A percentile compares a stretch with the other conserved stretches of the same genome.
phyloP scores from a whole-genome alignment of 2,797 vertebrate species.

The Dromococcyx pavoninus region DNA sequence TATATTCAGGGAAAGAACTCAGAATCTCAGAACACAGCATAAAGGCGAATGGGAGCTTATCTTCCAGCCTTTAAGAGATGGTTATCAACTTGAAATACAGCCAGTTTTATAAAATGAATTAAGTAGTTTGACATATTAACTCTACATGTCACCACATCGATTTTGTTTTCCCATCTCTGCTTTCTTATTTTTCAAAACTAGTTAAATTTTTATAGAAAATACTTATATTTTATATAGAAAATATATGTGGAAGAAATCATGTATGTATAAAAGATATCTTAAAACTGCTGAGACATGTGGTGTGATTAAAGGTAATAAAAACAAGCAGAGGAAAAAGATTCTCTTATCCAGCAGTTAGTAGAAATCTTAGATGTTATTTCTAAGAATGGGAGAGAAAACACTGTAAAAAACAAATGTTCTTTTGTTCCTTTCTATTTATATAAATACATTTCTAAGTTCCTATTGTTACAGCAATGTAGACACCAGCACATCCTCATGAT shows the following conservation, averaged over 20 bases:
- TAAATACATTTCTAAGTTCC: not conserved
- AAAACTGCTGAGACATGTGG: not conserved
- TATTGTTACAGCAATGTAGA: not conserved
- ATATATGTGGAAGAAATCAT: not conserved
- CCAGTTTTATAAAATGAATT: not conserved
- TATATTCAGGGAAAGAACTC: not conserved
- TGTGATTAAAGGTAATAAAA: not conserved
- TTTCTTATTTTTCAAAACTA: not conserved
- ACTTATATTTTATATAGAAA: not conserved
- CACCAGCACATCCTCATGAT: not conserved
- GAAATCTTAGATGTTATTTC: not conserved
- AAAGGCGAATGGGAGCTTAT: not conserved
- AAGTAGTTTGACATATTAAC: not conserved
- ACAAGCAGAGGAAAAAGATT: not conserved
- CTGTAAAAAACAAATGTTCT: not conserved
- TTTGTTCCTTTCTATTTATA: not conserved
- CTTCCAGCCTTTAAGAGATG: not conserved
- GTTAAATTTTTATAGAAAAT: not conserved
- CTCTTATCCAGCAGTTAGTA: not conserved
- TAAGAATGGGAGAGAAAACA: not conserved
- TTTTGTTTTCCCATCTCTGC: not conserved
- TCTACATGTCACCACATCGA: not conserved
- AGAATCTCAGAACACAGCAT: not conserved
- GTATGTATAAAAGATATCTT: not conserved
- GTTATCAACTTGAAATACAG: conserved; percentile 3